phyloP scores from a whole-genome alignment of 2,113 vertebrate species.

The Rafetus swinhoei region DNA sequence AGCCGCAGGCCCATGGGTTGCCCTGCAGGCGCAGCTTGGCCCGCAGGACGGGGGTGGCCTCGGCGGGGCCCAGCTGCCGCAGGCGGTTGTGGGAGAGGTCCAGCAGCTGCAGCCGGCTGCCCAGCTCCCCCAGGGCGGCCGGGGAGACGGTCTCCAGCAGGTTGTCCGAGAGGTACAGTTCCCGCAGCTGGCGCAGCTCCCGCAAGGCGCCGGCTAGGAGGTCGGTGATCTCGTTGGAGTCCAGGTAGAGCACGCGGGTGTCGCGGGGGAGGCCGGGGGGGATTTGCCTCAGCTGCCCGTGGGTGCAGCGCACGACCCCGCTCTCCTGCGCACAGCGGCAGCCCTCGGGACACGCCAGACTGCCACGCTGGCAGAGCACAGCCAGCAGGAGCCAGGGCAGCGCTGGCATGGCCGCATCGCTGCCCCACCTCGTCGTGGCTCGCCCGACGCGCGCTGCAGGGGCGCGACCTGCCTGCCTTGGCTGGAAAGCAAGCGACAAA shows the following conservation, averaged over 20 bases:
- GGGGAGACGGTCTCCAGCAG: conserved; percentile 78
- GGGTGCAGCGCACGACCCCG: conserved; percentile 76
- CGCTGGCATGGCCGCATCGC: conserved; percentile 75
- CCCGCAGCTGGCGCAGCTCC: conserved; percentile 76
- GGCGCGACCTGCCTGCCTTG: no score
- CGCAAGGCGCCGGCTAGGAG: conserved; percentile 78
- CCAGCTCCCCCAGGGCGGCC: conserved; percentile 77
- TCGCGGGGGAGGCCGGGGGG: conserved; percentile 78
- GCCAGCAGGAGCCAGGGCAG: conserved; percentile 52
- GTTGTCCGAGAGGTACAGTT: conserved; percentile 83
- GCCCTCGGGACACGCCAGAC: conserved; percentile 57
- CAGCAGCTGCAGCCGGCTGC: conserved; percentile 76
- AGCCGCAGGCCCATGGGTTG: conserved; percentile 86
- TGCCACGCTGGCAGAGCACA: conserved; percentile 53
- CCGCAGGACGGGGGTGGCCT: conserved; percentile 70
- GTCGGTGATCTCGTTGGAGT: conserved; percentile 81
- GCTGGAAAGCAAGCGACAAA: background rate
- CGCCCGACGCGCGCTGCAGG: no score
- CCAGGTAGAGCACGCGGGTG: conserved; percentile 79
- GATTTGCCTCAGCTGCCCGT: conserved; percentile 76
- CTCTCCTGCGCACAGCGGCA: conserved; percentile 77
- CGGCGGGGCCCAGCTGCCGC: conserved; percentile 72
- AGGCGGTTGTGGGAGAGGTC: conserved; percentile 83
- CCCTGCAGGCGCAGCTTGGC: conserved; percentile 81
- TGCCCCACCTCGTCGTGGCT: background rate